phyloP scores from a whole-genome alignment of 2,113 vertebrate genomes.

The Edolisoma coerulescens region DNA sequence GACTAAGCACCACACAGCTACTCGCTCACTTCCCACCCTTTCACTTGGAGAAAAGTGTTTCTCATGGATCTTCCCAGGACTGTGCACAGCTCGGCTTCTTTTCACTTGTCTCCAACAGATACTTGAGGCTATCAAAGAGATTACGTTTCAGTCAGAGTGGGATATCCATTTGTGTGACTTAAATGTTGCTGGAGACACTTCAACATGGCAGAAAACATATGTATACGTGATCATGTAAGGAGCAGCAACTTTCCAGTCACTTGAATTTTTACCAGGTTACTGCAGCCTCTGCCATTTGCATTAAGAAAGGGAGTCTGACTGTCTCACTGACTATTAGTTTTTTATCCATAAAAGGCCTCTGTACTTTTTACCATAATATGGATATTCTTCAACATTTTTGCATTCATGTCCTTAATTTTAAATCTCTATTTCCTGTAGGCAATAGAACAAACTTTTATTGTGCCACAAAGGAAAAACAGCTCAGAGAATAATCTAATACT shows the following conservation, averaged over 20 bases:
- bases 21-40: fast-evolving
- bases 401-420: not conserved
- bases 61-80: not conserved
- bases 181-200: not conserved
- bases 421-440: not conserved
- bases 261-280: not conserved
- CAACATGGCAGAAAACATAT: not conserved
- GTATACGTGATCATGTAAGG: not conserved
- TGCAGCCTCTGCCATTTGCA: not conserved
- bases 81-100: not conserved
- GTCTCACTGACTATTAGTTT: not conserved
- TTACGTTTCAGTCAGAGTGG: not conserved
- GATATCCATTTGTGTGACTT: not conserved
- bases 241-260: not conserved
- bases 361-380: not conserved
- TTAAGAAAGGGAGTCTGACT: not conserved
- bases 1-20: not conserved
- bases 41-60: not conserved
- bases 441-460: not conserved
- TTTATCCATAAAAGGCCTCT: not conserved
- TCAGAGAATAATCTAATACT: not conserved
- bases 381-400: not conserved
- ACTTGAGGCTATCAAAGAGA: not conserved
- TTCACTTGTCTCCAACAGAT: not conserved
- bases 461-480: not conserved